Percentiles rank a stretch among this genome's conserved stretches.
Evolutionary conservation across 2,888 invertebrate species (phyloP).

Genomic region (Ceriagrion tenellum): DNA sequence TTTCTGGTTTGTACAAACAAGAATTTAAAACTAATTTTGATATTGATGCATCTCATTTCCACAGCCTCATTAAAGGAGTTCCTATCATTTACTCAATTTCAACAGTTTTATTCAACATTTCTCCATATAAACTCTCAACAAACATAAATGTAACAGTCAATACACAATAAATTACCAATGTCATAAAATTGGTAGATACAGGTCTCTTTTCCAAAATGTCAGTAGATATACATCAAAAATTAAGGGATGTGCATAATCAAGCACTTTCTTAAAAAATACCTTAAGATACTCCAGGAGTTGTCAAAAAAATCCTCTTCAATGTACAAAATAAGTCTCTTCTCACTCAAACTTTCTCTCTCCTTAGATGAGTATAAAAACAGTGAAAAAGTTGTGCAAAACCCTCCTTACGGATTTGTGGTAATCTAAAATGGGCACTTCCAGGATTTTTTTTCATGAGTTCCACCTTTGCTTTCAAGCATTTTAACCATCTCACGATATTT

Average conservation of each 20-base stretch:
- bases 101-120: conserved; percentile 20
- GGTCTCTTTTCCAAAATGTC: neutral
- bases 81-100: neutral
- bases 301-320: neutral
- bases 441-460: neutral
- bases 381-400: conserved; percentile 4
- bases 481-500: neutral
- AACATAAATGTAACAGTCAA: conserved; percentile 1
- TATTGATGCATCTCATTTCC: neutral
- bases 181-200: neutral
- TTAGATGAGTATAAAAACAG: neutral
- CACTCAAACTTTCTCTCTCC: neutral
- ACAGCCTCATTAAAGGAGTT: neutral
- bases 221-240: neutral
- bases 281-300: neutral
- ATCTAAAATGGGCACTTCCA: neutral
- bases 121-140: conserved; percentile 36
- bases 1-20: too few relatives aligned
- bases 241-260: neutral
- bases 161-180: neutral
- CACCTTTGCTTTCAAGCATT: neutral
- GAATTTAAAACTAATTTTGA: too few relatives aligned
- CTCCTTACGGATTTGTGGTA: neutral
- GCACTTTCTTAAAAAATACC: neutral
- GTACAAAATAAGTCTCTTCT: neutral